phyloP scores from a whole-genome alignment of 2,113 vertebrate genomes.

The Coptodon bakossiorum region DNA sequence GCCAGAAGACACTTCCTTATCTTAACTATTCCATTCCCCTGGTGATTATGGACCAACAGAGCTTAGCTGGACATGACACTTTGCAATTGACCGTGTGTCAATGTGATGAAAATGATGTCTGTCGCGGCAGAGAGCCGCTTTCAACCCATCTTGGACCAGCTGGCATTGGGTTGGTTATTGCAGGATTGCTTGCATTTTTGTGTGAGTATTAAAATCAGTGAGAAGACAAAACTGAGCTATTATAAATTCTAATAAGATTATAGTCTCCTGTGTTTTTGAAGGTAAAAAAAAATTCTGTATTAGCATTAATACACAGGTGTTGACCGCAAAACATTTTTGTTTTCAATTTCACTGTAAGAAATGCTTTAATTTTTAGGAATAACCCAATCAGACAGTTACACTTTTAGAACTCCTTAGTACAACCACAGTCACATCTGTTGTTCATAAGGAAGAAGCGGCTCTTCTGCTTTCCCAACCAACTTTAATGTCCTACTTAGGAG shows the following conservation, averaged over 20 bases:
- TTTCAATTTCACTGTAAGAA: not conserved
- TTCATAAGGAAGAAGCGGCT: not conserved
- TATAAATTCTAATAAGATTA: not conserved
- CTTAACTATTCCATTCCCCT: constrained; percentile 71
- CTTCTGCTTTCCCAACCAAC: not conserved
- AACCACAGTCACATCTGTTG: not conserved
- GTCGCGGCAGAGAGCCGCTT: not conserved
- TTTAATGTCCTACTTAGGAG: not conserved
- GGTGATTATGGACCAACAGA: constrained; percentile 71
- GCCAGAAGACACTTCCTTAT: constrained; percentile 46
- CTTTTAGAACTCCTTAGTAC: not conserved
- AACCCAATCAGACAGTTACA: not conserved
- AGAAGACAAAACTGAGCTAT: not conserved
- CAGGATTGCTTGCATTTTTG: constrained; percentile 59
- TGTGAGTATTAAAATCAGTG: constrained; percentile 59
- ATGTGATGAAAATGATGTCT: constrained; percentile 43
- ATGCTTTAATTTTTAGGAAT: not conserved
- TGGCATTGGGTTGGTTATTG: constrained; percentile 50
- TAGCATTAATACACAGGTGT: not conserved
- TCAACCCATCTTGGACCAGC: constrained; percentile 13
- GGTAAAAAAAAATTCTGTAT: not conserved
- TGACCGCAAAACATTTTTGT: not conserved
- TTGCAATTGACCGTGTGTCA: constrained; percentile 64
- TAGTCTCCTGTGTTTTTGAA: not conserved
- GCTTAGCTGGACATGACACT: not conserved